These are phyloP conservation scores for Lagopus leucura DNA, from an alignment of 2,113 vertebrate species.

Conservation along the genomic window DNA sequence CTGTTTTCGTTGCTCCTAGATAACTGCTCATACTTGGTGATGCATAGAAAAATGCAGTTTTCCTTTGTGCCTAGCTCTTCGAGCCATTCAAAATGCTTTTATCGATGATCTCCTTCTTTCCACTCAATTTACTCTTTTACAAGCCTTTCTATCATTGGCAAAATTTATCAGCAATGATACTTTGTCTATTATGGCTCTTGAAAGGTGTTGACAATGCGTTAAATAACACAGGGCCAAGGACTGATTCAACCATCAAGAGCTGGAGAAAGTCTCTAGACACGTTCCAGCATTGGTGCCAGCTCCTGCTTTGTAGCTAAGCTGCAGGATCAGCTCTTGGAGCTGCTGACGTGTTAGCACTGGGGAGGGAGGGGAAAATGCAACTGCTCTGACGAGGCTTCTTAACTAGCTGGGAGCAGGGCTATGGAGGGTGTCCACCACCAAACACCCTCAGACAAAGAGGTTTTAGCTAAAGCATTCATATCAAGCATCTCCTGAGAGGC, in stretches of 20 bases:
- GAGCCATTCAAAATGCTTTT: neutral
- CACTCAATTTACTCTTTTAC: slow-evolving; percentile 3
- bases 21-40: neutral
- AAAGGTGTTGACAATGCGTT: slow-evolving; percentile 45
- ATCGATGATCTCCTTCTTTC: neutral
- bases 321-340: neutral
- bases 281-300: neutral
- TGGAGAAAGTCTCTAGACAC: neutral
- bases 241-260: neutral
- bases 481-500: neutral
- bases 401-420: neutral
- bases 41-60: neutral
- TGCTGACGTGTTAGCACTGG: neutral
- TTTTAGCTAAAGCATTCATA: neutral
- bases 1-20: neutral
- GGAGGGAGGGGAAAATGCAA: neutral
- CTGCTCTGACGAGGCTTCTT: neutral
- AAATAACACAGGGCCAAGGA: neutral
- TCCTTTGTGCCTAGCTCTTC: neutral
- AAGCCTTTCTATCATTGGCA: neutral
- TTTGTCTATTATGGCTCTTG: slow-evolving; percentile 16
- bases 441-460: neutral
- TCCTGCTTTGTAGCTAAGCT: slow-evolving; percentile 14
- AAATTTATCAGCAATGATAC: slow-evolving; percentile 13
- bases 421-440: neutral